A percentile compares a stretch with the other conserved stretches of the same genome.
Conservation (phyloP, 2,797 vertebrate species). For the Hydrophis major region DNA sequence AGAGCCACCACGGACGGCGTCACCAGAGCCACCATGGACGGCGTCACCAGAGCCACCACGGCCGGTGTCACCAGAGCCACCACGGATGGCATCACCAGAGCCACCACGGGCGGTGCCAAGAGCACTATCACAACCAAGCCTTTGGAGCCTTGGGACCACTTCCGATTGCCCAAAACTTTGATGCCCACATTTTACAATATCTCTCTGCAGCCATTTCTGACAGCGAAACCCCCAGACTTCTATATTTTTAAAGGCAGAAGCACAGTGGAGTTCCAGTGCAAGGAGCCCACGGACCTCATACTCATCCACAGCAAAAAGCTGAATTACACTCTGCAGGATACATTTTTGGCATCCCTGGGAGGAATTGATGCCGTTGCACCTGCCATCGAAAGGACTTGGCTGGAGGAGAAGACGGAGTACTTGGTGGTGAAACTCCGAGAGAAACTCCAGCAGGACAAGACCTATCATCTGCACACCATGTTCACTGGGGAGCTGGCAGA, state of each 20-base stretch:
- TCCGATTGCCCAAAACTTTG: slow-evolving; percentile 78
- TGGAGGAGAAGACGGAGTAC: slow-evolving; percentile 76
- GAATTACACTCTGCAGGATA: slow-evolving; percentile 29
- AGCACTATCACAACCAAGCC: accelerated
- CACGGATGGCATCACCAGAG: accelerated
- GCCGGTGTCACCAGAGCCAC: accelerated
- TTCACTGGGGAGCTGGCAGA: slow-evolving; percentile 85
- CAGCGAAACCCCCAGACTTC: accelerated
- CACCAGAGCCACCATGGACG: accelerated
- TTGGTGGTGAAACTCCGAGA: slow-evolving; percentile 78
- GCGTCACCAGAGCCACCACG: accelerated
- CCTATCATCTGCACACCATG: slow-evolving; percentile 72
- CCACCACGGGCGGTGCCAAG: accelerated
- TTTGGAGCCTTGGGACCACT: slow-evolving; percentile 73
- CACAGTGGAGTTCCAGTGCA: slow-evolving; percentile 74
- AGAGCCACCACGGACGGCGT: accelerated
- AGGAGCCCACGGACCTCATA: slow-evolving; percentile 76
- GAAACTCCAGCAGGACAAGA: slow-evolving; percentile 38
- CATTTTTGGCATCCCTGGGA: slow-evolving; percentile 38
- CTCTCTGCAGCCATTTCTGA: slow-evolving; percentile 79
- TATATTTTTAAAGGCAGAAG: slow-evolving; percentile 79
- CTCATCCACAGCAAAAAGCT: slow-evolving; percentile 74
- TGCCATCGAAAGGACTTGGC: slow-evolving; percentile 55
- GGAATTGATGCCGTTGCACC: slow-evolving; percentile 8
- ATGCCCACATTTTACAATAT: slow-evolving; percentile 74